These are phyloP conservation scores for Drosophila sechellia DNA, from an alignment of 1,140 invertebrate genomes.

Conservation along the genomic window DNA sequence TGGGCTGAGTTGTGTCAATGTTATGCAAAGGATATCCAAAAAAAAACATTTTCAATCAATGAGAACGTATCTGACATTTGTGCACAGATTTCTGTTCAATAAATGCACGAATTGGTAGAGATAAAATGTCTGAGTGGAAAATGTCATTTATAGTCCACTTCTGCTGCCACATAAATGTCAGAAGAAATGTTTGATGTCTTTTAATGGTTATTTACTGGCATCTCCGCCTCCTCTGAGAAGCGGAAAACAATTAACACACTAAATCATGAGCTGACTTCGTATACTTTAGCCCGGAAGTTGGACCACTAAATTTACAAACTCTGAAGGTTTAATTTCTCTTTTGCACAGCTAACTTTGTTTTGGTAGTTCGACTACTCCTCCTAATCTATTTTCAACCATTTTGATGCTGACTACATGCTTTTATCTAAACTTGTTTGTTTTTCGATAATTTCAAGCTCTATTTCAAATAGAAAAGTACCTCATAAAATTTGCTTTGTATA, in stretches of 20 bases:
- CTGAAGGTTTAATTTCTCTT: slow-evolving; percentile 31
- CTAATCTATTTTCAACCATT: background rate
- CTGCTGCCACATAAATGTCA: slow-evolving; percentile 47
- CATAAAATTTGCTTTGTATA: slow-evolving; percentile 21
- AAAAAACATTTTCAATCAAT: slow-evolving; percentile 56
- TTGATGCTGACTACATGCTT: background rate
- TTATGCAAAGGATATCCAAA: slow-evolving; percentile 50
- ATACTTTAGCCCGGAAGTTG: slow-evolving; percentile 21
- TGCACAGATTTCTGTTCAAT: slow-evolving; percentile 31
- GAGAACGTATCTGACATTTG: slow-evolving; percentile 27
- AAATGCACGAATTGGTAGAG: slow-evolving; percentile 48
- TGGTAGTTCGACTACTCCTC: background rate
- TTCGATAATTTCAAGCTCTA: background rate
- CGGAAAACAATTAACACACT: slow-evolving; percentile 57
- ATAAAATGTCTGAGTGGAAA: slow-evolving; percentile 34
- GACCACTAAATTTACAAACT: slow-evolving; percentile 45
- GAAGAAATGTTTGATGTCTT: slow-evolving; percentile 37
- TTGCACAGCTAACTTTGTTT: slow-evolving; percentile 18
- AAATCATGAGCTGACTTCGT: slow-evolving; percentile 37
- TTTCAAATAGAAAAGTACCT: background rate
- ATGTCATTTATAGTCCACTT: slow-evolving; percentile 36
- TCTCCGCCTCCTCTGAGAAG: background rate
- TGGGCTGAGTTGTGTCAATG: slow-evolving; percentile 50
- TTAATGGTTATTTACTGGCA: slow-evolving; percentile 29
- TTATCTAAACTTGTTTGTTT: background rate